Percentiles rank a stretch among this genome's conserved stretches.
Conservation (phyloP, 2,888 invertebrate genomes). For the Folsomia manolachei region DNA sequence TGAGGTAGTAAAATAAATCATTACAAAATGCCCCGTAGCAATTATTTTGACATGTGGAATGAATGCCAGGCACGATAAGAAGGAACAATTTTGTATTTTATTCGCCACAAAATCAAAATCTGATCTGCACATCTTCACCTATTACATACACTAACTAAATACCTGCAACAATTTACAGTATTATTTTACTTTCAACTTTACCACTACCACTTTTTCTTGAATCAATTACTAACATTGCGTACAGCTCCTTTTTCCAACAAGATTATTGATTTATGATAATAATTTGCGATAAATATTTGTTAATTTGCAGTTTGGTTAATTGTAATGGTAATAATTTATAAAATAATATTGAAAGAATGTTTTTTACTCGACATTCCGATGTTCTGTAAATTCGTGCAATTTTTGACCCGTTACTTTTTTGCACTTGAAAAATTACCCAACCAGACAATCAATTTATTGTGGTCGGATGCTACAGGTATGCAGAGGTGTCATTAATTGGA, state of each 20-base stretch:
- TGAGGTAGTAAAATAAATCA: constrained; percentile 6
- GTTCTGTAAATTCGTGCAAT: too few relatives aligned
- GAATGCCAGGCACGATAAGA: neutral
- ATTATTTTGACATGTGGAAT: constrained; percentile 9
- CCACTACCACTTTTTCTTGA: neutral
- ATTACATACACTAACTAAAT: neutral
- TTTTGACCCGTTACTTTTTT: too few relatives aligned
- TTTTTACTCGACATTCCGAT: too few relatives aligned
- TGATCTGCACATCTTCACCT: neutral
- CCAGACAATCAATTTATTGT: too few relatives aligned
- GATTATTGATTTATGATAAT: neutral
- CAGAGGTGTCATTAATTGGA: too few relatives aligned
- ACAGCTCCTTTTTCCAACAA: neutral
- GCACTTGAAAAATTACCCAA: too few relatives aligned
- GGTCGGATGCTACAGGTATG: too few relatives aligned
- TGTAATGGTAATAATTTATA: too few relatives aligned
- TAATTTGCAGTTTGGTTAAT: neutral
- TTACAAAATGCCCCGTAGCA: neutral
- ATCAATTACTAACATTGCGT: neutral
- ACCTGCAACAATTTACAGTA: neutral
- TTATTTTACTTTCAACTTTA: neutral
- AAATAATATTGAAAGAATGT: too few relatives aligned
- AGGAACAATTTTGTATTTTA: neutral
- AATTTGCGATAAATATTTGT: neutral
- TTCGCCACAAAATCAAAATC: too few relatives aligned